phyloP scores from a whole-genome alignment of 1,140 invertebrate species.

The Venustaconcha ellipsiformis region DNA sequence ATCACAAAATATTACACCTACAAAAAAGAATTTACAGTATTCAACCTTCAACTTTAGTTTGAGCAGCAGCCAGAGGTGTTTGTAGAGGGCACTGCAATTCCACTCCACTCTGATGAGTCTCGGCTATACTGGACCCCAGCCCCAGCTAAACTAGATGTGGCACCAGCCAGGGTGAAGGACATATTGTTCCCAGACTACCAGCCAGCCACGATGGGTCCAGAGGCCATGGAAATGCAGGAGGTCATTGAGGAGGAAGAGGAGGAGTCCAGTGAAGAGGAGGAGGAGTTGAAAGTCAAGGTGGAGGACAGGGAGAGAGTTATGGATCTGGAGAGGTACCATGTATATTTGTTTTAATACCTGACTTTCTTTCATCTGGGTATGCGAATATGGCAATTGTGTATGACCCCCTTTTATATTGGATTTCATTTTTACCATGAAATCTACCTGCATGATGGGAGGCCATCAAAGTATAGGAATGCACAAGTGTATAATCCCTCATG shows the following conservation, averaged over 20 bases:
- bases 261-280: slow-evolving; percentile 29
- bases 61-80: slow-evolving; percentile 28
- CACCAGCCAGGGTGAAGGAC: slow-evolving; percentile 61
- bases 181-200: slow-evolving; percentile 64
- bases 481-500: too few species aligned
- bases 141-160: slow-evolving; percentile 66
- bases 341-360: too few species aligned
- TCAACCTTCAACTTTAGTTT: slow-evolving; percentile 32
- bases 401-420: too few species aligned
- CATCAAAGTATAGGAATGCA: too few species aligned
- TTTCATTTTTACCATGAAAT: too few species aligned
- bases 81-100: slow-evolving; percentile 44
- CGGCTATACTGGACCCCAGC: slow-evolving; percentile 66
- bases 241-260: slow-evolving; percentile 45
- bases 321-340: slow-evolving; percentile 9
- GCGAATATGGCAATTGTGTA: too few species aligned
- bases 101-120: slow-evolving; percentile 56
- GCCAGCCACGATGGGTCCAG: slow-evolving; percentile 30
- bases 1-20: neutral
- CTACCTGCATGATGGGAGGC: too few species aligned
- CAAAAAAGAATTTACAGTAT: neutral
- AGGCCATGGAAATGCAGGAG: slow-evolving; percentile 47
- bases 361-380: too few species aligned
- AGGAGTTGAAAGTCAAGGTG: slow-evolving; percentile 25
- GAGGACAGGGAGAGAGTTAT: slow-evolving; percentile 22